Conservation (phyloP, 2,113 vertebrate genomes). For the Trogon surrucura region DNA sequence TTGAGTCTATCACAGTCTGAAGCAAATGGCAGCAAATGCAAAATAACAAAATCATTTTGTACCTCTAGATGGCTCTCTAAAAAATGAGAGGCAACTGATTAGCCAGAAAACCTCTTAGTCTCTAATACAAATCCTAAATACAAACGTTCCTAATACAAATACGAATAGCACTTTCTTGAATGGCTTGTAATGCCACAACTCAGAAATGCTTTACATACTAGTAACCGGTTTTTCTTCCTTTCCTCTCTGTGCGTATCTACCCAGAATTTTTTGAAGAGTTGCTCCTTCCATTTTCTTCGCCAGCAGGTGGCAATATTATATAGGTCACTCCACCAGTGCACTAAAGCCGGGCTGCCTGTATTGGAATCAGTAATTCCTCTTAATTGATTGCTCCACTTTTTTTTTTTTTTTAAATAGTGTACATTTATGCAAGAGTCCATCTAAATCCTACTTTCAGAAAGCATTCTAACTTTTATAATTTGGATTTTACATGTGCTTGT, state of each 20-base stretch:
- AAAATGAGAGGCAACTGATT: neutral
- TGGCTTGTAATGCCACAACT: neutral
- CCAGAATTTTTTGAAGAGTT: neutral
- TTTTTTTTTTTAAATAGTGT: neutral
- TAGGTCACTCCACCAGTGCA: neutral
- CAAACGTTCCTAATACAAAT: neutral
- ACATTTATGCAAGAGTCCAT: neutral
- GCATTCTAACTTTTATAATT: neutral
- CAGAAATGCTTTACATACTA: neutral
- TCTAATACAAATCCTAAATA: neutral
- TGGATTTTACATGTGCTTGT: neutral
- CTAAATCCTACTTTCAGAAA: neutral
- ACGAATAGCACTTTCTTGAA: accelerated
- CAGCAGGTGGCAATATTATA: conserved; percentile 31
- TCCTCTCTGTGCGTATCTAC: neutral
- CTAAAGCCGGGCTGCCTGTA: accelerated
- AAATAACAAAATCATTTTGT: neutral
- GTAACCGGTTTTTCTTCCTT: neutral
- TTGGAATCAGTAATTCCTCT: neutral
- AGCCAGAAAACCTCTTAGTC: neutral
- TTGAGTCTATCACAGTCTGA: neutral
- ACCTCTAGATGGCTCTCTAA: neutral
- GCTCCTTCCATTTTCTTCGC: neutral
- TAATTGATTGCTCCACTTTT: neutral
- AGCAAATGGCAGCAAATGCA: neutral